These are phyloP conservation scores for Etia nguti DNA, from an alignment of 2,113 vertebrate genomes.

Conservation along the genomic window DNA sequence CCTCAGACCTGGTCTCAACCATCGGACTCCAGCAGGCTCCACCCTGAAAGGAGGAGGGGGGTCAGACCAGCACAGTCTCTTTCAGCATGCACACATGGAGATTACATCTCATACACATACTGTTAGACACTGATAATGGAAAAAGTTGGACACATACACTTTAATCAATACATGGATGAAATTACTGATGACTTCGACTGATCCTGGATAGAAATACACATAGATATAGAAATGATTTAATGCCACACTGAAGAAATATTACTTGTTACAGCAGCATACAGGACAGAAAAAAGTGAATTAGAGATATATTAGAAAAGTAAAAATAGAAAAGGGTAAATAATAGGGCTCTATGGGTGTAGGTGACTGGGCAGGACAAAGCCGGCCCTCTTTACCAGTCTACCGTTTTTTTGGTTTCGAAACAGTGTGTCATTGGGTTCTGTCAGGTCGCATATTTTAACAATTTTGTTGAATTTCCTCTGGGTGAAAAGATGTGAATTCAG, in stretches of 20 bases:
- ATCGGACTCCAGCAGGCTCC: too few relatives aligned
- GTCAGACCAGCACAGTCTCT: neutral
- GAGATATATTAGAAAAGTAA: neutral
- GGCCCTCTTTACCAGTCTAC: neutral
- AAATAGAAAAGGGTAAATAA: neutral
- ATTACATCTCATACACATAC: neutral
- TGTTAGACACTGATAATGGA: too few relatives aligned
- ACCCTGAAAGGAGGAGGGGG: neutral
- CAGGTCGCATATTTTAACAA: neutral
- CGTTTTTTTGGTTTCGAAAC: neutral
- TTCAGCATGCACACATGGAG: neutral
- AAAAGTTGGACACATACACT: too few relatives aligned
- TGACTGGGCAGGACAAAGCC: neutral
- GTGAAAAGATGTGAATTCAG: neutral
- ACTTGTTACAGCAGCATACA: neutral
- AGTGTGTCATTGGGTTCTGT: neutral
- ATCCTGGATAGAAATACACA: neutral
- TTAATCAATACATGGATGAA: too few relatives aligned
- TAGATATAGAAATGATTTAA: neutral
- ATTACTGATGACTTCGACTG: neutral
- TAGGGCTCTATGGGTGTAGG: neutral
- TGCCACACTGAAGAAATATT: neutral
- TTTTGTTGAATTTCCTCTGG: neutral
- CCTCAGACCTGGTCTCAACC: too few relatives aligned
- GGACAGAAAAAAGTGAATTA: neutral